phyloP scores from a whole-genome alignment of 2,888 invertebrate genomes.

The Papilio demoleus region DNA sequence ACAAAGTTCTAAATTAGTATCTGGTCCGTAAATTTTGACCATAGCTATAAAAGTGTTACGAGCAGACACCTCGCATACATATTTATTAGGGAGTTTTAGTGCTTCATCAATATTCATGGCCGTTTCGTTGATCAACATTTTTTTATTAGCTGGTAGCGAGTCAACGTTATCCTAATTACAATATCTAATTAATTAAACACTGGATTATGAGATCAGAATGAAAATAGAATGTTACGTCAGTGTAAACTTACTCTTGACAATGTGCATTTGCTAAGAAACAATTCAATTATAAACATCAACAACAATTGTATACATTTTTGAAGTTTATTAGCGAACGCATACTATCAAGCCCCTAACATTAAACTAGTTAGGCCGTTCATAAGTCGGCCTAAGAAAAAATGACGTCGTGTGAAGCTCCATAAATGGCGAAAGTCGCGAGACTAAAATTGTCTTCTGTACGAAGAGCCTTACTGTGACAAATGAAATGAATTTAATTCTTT shows the following conservation, averaged over 20 bases:
- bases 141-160: not conserved
- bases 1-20: not conserved
- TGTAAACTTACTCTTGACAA: not conserved
- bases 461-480: not conserved
- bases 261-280: no score
- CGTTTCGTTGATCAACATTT: conserved; percentile 8
- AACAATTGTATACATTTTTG: no score
- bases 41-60: conserved; percentile 14
- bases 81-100: conserved; percentile 20
- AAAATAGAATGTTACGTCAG: not conserved
- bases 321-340: no score
- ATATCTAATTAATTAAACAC: conserved; percentile 1
- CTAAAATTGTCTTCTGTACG: no score
- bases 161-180: not conserved
- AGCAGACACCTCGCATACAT: conserved; percentile 13
- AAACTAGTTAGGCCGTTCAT: no score
- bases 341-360: no score
- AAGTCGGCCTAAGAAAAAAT: no score
- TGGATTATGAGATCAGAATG: not conserved
- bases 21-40: conserved; percentile 14
- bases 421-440: no score
- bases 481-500: not conserved
- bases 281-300: no score
- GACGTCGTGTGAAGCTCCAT: no score
- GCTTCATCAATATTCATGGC: conserved; percentile 5